Base-by-base conservation (phyloP, 1,140 invertebrate species). In the Solenopsis fugax region DNA sequence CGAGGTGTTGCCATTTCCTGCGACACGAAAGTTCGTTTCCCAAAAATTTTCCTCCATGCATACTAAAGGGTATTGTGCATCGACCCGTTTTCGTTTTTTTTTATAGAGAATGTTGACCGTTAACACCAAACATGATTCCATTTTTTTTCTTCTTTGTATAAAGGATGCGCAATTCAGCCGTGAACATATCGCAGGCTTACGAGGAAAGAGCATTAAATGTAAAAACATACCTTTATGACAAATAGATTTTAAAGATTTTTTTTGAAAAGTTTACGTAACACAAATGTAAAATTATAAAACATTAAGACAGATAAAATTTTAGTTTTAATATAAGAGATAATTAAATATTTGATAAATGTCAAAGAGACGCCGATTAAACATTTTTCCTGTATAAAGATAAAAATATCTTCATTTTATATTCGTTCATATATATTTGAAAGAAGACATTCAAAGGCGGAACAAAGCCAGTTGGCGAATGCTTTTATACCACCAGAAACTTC, bases 11-110 rank as follows among this genome's bases (percentile, higher is more conserved):
- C 29, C 34, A 73, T 48, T 81, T 71, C 67, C 50, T 37, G 45
- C 41, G 45, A 18, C 24, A 34, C 29, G 1, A 34, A 62, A 73
- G 18, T 73, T 48, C 7, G 24, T 82, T 71, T 71, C 4, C 21
- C 6, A n/a, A 72, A 81, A 82, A 73, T 50, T 84, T 24, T 73
- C 80, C 60, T 84, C 12, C 9, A 45, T 50, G 4, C 3, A 18
- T 60, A 58, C 18, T 67, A 78, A 45, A 41, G 6, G 48, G 18
- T 50, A 62, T 60, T 50, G 13, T 60, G 41, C 45, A 62, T 50
- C 56, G 67, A 13, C 41, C 48, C 29, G 21, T 58, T 60, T 73
- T 80, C 34, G 21, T 48, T 54, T 29, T 84, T 54, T 29, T 84
- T 50, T 13, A 50, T 6, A n/a, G 4, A 13, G 18, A 69, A 72